phyloP scores from a whole-genome alignment of 2,797 vertebrate species.

The Arnoldichthys spilopterus region DNA sequence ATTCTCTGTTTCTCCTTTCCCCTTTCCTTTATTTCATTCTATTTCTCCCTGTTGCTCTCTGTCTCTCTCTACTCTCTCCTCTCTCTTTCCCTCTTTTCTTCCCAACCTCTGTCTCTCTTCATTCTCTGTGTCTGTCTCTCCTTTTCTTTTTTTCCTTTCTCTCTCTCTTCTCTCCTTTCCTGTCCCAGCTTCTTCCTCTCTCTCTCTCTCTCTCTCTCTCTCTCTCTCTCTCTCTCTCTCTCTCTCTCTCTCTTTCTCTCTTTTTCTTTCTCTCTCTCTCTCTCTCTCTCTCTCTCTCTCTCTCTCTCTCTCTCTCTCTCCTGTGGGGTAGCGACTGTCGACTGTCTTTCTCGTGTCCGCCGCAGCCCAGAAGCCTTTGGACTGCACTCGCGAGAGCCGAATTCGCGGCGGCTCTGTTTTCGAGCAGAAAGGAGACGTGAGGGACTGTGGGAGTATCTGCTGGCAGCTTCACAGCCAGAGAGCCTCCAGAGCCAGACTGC shows the following conservation, averaged over 20 bases:
- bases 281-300: neutral
- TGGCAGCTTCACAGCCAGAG: neutral
- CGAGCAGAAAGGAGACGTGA: neutral
- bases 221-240: neutral
- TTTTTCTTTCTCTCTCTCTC: neutral
- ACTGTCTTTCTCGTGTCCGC: slow-evolving; percentile 1
- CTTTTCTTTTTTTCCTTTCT: neutral
- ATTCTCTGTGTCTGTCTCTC: neutral
- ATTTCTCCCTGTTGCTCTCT: neutral
- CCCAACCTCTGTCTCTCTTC: neutral
- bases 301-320: neutral
- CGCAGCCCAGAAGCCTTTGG: neutral
- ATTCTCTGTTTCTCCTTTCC: neutral
- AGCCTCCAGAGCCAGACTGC: slow-evolving; percentile 12
- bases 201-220: neutral
- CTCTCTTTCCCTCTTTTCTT: neutral
- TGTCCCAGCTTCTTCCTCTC: neutral
- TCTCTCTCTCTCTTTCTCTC: neutral
- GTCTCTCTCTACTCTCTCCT: neutral
- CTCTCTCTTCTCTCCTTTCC: neutral
- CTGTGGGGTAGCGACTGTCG: neutral
- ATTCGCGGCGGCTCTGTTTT: neutral
- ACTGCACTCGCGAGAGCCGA: neutral
- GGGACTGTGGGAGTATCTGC: neutral
- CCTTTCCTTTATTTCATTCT: neutral